Evolutionary conservation across 2,888 invertebrate genomes (phyloP), one percentile per base, ranked within the genome.

Genomic region (Drosophila phalerata): DNA sequence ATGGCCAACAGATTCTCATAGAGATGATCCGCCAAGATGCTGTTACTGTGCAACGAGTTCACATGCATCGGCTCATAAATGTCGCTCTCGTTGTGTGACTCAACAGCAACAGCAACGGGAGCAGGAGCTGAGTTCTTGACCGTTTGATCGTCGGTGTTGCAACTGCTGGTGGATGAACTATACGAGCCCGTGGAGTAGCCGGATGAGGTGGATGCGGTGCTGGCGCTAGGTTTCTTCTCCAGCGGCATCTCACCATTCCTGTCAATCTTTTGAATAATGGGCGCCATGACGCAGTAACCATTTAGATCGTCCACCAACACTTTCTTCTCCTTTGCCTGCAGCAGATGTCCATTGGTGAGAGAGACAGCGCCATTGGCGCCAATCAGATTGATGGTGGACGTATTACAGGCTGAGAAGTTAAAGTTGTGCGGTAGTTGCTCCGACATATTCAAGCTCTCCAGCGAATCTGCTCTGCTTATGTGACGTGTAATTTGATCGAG

Each of bases 211-310:
- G 88, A 89, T 10, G 77, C 85, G 0, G 89, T 78, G 42, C 81
- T 83, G 5, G 64, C 62, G 19, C 53, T 73, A 6, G 82, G 77
- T 30, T 80, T 63, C 34, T 65, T 61, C 19, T 68, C 67, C 11
- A 62, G 15, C 3, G 51, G 55, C 0, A 25, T 22, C 5, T 60
- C 65, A 13, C 45, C 49, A 38, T 45, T 42, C 8, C 38, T 49
- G 2, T 53, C 28, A n/a, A 68, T 72, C 47, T 91, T 88, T 15
- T 81, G 84, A 10, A 68, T 57, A 56, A 92, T 92, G 0, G 92
- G 93, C 15, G 92, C 92, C 92, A 92, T 92, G 1, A 91, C 73
- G 66, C 92, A 92, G 62, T 92, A 92, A 0, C 92, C 92, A 1
- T 91, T 91, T 4, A 91, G 68, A 74, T 92, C 93, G 51, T 92